Conservation (phyloP, 1,140 invertebrate genomes). For the Aphaenogaster floridana region DNA sequence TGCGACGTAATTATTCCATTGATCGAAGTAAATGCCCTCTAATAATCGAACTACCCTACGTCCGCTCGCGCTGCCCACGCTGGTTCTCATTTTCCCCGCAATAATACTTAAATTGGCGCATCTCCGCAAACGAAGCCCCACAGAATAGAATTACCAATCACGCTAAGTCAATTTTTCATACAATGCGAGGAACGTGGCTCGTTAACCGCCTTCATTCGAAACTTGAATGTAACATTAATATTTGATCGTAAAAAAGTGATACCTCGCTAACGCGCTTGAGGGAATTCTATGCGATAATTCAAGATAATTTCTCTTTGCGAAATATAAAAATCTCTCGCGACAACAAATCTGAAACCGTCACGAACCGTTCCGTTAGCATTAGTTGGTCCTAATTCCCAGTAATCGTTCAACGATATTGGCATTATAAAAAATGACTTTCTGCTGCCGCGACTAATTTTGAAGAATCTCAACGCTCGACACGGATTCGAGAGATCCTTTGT, state of each 20-base stretch:
- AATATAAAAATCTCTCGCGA: not conserved
- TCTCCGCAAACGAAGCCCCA: constrained; percentile 47
- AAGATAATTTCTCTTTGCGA: not conserved
- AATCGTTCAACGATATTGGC: not conserved
- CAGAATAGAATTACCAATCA: constrained; percentile 59
- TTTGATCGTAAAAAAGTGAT: not conserved
- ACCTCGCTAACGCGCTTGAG: not conserved
- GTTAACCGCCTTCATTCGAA: constrained; percentile 33
- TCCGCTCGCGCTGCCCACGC: constrained; percentile 4
- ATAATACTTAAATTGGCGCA: constrained; percentile 52
- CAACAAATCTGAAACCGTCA: not conserved
- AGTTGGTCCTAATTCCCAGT: not conserved
- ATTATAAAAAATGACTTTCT: not conserved
- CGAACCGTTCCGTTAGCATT: not conserved
- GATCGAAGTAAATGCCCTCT: constrained; percentile 17
- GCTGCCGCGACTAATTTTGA: not conserved
- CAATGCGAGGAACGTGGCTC: not conserved
- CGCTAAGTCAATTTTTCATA: constrained; percentile 43
- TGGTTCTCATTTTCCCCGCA: constrained; percentile 26
- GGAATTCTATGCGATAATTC: not conserved
- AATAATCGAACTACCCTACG: constrained; percentile 57
- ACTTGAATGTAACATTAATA: constrained; percentile 5
- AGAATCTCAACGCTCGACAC: not conserved
- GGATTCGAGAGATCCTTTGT: not conserved
- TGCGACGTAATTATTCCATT: constrained; percentile 41